Evolutionary conservation across 2,113 vertebrate genomes (phyloP).

Genomic region (Oreochromis niloticus): DNA sequence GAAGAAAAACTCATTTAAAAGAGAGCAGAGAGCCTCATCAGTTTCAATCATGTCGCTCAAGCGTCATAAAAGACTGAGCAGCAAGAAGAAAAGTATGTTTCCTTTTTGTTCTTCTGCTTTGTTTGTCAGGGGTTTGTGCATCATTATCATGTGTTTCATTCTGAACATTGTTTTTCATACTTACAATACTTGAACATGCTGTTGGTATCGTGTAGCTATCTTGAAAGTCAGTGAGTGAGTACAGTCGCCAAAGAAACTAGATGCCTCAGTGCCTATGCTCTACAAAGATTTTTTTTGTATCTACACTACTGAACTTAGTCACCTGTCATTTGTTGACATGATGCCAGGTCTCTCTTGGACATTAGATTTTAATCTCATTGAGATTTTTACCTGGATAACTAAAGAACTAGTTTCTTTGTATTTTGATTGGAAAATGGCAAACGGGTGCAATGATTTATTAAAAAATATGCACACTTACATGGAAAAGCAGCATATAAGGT

Average conservation of each 20-base stretch:
- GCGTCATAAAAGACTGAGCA: conserved; percentile 31
- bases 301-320: neutral
- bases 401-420: neutral
- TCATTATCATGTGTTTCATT: neutral
- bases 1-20: neutral
- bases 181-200: neutral
- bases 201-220: neutral
- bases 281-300: neutral
- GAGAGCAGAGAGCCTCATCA: neutral
- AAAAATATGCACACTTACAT: neutral
- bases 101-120: neutral
- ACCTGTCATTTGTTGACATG: neutral
- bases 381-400: neutral
- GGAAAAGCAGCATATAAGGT: neutral
- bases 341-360: neutral
- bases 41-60: conserved; percentile 46
- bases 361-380: neutral
- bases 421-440: neutral
- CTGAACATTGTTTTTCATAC: neutral
- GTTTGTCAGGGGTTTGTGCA: neutral
- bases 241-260: neutral
- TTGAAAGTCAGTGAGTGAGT: neutral
- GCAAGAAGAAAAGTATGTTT: conserved; percentile 59
- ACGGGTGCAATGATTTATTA: neutral
- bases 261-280: neutral